Percentiles rank a stretch among this genome's conserved stretches.
Evolutionary conservation across 2,888 invertebrate genomes (phyloP).

Genomic region (Cryptocephalus moraei): DNA sequence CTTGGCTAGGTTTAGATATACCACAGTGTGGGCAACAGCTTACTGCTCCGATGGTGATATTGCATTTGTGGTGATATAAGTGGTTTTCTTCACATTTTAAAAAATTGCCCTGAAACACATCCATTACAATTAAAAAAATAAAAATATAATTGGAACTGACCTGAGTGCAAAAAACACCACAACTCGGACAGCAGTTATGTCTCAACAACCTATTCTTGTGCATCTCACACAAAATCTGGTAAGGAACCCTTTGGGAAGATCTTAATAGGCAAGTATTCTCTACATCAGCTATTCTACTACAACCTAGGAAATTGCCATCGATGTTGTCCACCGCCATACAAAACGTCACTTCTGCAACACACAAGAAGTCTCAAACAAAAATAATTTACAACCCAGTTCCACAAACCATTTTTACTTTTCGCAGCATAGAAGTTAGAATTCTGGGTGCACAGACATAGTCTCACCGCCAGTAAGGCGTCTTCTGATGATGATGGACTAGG

Average conservation of each 20-base stretch:
- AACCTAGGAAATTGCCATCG: constrained; percentile 66
- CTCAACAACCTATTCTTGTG: constrained; percentile 64
- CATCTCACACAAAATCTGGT: constrained; percentile 65
- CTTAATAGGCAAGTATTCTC: constrained; percentile 51
- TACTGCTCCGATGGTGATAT: constrained; percentile 34
- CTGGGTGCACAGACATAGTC: constrained; percentile 29
- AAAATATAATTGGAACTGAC: constrained; percentile 32
- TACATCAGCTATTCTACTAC: constrained; percentile 57
- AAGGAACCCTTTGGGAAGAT: constrained; percentile 66
- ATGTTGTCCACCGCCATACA: constrained; percentile 71
- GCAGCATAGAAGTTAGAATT: constrained; percentile 23
- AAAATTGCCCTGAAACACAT: constrained; percentile 60
- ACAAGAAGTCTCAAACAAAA: constrained; percentile 3
- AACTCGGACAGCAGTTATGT: constrained; percentile 86
- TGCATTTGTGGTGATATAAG: constrained; percentile 74
- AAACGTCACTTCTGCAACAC: constrained; percentile 45
- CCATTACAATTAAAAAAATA: neutral
- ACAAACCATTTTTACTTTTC: neutral
- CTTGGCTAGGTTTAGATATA: constrained; percentile 44
- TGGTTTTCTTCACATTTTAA: constrained; percentile 69
- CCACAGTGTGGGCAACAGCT: constrained; percentile 66
- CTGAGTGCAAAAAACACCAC: constrained; percentile 85
- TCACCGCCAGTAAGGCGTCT: constrained; percentile 22
- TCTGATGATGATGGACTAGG: constrained; percentile 21
- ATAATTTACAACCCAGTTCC: neutral